These are phyloP conservation scores for Crematogaster levior DNA, from an alignment of 2,888 invertebrate species.

Conservation along the genomic window DNA sequence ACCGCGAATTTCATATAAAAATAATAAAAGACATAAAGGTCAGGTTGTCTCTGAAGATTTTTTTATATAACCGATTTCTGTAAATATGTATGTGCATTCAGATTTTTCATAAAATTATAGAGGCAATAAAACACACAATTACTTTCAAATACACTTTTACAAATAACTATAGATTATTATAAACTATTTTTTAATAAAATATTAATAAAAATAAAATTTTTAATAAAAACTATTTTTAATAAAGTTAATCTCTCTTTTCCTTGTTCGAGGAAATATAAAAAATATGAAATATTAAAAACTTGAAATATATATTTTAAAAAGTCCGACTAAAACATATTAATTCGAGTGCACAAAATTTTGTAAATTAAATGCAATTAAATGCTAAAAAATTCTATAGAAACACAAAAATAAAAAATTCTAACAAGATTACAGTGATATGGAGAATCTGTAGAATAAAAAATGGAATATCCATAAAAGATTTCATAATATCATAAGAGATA, in stretches of 20 bases:
- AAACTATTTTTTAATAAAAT: neutral
- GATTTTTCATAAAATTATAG: neutral
- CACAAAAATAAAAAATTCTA: neutral
- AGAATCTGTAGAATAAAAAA: neutral
- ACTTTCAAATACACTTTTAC: too few species aligned
- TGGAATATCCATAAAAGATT: neutral
- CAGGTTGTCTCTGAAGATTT: neutral
- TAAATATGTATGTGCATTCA: neutral
- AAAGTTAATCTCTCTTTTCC: neutral
- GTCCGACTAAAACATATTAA: neutral
- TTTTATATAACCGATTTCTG: neutral
- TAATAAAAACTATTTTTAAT: too few species aligned
- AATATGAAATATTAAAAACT: neutral
- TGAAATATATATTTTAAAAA: neutral
- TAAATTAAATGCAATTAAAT: constrained; percentile 1
- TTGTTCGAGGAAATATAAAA: neutral
- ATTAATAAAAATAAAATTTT: too few species aligned
- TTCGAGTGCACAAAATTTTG: neutral
- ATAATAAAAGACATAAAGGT: constrained; percentile 1
- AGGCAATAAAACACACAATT: neutral
- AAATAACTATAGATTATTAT: neutral
- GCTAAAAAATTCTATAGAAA: neutral
- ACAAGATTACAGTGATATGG: neutral
- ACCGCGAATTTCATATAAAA: constrained; percentile 1
- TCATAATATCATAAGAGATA: too few species aligned